Conservation (phyloP, 1,140 invertebrate species). For the Leptopilina clavipes region DNA sequence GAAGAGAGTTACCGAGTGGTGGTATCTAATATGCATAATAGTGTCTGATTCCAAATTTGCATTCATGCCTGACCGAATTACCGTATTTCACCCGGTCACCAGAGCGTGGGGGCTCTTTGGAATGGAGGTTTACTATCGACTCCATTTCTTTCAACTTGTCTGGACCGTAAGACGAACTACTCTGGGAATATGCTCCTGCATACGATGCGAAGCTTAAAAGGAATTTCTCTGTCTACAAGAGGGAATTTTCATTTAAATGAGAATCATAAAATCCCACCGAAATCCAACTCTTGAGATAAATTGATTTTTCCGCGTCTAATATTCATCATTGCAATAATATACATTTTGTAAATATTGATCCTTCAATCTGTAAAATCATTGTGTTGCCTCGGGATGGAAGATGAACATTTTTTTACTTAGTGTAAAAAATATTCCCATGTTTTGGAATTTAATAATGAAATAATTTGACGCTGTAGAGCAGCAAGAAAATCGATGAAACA, state of each 20-base stretch:
- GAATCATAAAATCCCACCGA: not conserved
- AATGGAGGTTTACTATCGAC: slow-evolving; percentile 31
- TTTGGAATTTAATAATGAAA: slow-evolving; percentile 25
- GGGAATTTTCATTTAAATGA: slow-evolving; percentile 8
- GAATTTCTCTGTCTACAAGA: slow-evolving; percentile 2
- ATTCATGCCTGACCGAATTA: slow-evolving; percentile 62
- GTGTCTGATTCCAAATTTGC: slow-evolving; percentile 66
- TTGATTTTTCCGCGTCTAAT: not conserved
- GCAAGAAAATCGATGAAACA: slow-evolving; percentile 6
- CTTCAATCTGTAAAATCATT: too few species aligned
- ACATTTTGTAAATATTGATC: too few species aligned
- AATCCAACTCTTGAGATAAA: not conserved
- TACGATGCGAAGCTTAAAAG: slow-evolving; percentile 9
- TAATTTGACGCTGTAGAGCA: not conserved
- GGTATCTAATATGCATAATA: slow-evolving; percentile 68
- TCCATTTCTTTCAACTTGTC: slow-evolving; percentile 22
- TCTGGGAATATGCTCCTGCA: not conserved
- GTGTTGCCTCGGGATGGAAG: too few species aligned
- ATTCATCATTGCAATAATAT: too few species aligned
- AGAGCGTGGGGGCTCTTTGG: slow-evolving; percentile 32
- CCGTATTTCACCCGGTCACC: slow-evolving; percentile 49
- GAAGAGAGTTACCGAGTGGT: slow-evolving; percentile 54
- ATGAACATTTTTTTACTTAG: not conserved
- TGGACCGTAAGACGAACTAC: not conserved
- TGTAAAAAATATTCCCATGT: not conserved